Percentiles rank a stretch among this genome's conserved stretches.
phyloP scores from a whole-genome alignment of 1,140 invertebrate genomes.

The Panonychus citri region DNA sequence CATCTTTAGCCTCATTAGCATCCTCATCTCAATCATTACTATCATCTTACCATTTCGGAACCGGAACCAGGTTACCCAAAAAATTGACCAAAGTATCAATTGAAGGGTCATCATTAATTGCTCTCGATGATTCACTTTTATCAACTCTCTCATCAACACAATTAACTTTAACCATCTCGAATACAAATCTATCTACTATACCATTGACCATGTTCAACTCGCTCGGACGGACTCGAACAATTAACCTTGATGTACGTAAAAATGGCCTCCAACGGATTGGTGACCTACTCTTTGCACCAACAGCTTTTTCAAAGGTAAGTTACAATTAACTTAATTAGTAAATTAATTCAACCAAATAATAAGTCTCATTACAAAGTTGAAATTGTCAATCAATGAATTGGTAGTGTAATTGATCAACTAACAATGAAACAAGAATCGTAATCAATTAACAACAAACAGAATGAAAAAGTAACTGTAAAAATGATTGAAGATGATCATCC shows the following conservation, averaged over 20 bases:
- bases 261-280: neutral
- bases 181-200: neutral
- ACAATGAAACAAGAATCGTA: no score
- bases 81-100: neutral
- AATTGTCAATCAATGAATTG: no score
- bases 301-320: neutral
- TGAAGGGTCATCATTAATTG: neutral
- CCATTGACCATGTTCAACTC: neutral
- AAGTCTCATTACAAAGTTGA: no score
- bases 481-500: no score
- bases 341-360: no score
- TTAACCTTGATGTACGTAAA: neutral
- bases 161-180: neutral
- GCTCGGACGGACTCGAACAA: neutral
- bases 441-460: no score
- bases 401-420: no score
- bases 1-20: no score
- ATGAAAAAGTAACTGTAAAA: no score
- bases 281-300: neutral
- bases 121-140: neutral
- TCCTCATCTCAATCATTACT: neutral
- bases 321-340: neutral
- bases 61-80: neutral
- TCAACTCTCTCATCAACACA: neutral
- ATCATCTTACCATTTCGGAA: neutral